phyloP scores from a whole-genome alignment of 2,797 vertebrate genomes.

The Dipus sagitta region DNA sequence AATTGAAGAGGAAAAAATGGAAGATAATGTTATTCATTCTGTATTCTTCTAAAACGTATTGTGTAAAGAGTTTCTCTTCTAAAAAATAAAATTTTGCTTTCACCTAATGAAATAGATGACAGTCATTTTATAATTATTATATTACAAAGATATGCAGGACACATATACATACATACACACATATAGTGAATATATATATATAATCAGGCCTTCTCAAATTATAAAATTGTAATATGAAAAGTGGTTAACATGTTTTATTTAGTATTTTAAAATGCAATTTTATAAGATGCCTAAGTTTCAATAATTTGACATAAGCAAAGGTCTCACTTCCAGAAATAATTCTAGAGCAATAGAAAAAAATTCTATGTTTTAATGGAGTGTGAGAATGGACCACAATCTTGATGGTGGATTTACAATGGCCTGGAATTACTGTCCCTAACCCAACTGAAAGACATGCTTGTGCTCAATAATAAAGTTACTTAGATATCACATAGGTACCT shows the following conservation, averaged over 20 bases:
- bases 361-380: neutral
- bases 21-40: conserved; percentile 64
- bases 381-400: neutral
- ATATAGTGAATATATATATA: too few species aligned
- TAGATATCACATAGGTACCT: neutral
- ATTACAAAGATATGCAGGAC: neutral
- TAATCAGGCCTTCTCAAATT: neutral
- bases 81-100: neutral
- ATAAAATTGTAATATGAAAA: neutral
- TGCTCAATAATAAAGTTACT: neutral
- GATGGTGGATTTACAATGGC: neutral
- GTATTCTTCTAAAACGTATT: conserved; percentile 63
- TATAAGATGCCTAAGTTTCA: neutral
- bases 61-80: conserved; percentile 69
- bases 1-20: conserved; percentile 57
- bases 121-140: neutral
- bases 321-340: neutral
- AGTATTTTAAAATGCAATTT: neutral
- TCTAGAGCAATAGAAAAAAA: neutral
- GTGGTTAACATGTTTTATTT: neutral
- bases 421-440: neutral
- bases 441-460: neutral
- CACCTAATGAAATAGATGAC: neutral
- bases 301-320: neutral
- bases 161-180: neutral